phyloP scores from a whole-genome alignment of 2,113 vertebrate genomes.

The Pungitius pungitius region DNA sequence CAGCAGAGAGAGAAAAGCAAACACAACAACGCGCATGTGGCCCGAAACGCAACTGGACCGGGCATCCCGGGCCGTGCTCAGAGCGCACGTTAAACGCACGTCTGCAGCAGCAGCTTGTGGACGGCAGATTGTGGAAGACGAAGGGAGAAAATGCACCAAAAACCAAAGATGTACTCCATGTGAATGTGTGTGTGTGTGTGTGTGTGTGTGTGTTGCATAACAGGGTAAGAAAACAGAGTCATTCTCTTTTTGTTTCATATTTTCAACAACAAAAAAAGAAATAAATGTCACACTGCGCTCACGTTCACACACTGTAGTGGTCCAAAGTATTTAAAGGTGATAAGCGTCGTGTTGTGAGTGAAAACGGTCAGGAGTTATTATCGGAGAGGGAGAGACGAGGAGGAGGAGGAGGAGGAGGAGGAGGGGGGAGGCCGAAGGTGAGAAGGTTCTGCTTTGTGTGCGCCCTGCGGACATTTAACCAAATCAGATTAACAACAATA shows the following conservation, averaged over 20 bases:
- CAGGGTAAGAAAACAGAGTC: too few species aligned
- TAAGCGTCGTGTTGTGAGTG: constrained; percentile 55
- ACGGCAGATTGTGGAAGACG: neutral
- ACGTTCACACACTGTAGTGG: neutral
- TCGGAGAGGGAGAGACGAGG: constrained; percentile 20
- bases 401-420: too few species aligned
- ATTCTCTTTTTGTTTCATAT: neutral
- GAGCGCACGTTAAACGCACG: too few species aligned
- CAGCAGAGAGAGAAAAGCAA: constrained; percentile 67
- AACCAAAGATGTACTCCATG: neutral
- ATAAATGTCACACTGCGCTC: neutral
- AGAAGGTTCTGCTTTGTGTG: constrained; percentile 87
- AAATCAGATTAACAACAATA: constrained; percentile 96
- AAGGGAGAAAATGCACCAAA: neutral
- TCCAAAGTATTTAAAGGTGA: constrained; percentile 52
- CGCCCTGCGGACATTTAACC: constrained; percentile 84
- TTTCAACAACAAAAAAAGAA: too few species aligned
- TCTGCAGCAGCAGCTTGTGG: constrained; percentile 18
- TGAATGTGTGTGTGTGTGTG: neutral
- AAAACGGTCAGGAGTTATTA: constrained; percentile 40
- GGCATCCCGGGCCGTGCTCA: too few species aligned
- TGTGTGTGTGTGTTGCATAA: neutral
- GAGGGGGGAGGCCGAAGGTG: constrained; percentile 72
- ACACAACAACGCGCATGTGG: constrained; percentile 55
- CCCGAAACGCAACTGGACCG: too few species aligned